Evolutionary conservation across 2,113 vertebrate genomes (phyloP), one percentile per base, ranked within the genome.

Genomic region (Chlorodrepanis virens): DNA sequence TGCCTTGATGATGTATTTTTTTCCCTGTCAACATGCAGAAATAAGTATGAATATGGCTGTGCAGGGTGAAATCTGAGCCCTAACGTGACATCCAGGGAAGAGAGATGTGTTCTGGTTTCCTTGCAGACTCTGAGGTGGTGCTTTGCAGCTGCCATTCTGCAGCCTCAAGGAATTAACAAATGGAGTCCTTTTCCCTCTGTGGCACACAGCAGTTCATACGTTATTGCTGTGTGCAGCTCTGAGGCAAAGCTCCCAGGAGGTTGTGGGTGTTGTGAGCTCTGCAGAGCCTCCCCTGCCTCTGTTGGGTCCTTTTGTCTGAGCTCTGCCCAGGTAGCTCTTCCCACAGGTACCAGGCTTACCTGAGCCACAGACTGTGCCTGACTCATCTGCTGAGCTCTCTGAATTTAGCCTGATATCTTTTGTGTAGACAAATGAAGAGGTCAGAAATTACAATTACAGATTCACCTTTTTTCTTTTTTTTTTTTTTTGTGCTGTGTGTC

Each of bases 401-500:
- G 44, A 12, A n/a, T 56, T 45, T 5, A 53, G 25, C 72, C 57
- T 49, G 20, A 7, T 33, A 12, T 17, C 63, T 37, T 42, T 39
- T 42, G n/a, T 37, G 31, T 2, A 59, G 33, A 9, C 27, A 87
- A 50, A 89, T 5, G n/a, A 45, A 76, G 25, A 72, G 47, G 20
- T 39, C 35, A 39, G 31, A 67, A 85, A 49, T 54, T 14, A 35
- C 40, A 85, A 49, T 54, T 14, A 35, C 40, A 56, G 49, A 19
- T 45, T 87, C 27, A 27, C 18, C 2, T 20, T 39, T 14, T 57
- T 70, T 33, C 6, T 21, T 14, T 5, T 12, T 47, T 57, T 35
- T 35, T 35, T 35, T 35, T 35, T 37, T 35, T 35, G 35, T 25
- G 0, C 39, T 57, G 16, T 1, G 0, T 21, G 12, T 53, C 18